Evolutionary conservation across 2,888 invertebrate species (phyloP), one percentile per base, ranked within the genome.

Genomic region (Lepeophtheirus nordmannii): DNA sequence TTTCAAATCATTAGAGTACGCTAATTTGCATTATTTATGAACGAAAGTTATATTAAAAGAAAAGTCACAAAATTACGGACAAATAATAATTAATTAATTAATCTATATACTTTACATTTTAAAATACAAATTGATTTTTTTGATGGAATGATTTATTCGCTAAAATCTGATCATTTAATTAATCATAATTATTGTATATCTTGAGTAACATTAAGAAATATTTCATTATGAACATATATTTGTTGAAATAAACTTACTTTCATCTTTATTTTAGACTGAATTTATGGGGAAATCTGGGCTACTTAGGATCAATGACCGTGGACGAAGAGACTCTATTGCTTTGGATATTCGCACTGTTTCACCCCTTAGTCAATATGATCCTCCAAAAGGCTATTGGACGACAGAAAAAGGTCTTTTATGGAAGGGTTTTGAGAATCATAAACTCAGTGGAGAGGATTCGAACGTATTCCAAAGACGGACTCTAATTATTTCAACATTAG

Each of bases 371-470:
- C 17, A 14, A 46, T 46, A 46, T 46, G 53, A 46, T 46, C 53
- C 12, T 12, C 53, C 22, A 22, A 14, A 46, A 56, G 63, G 63
- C 5, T 30, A 17, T 17, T 63, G 63, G 63, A 53, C 37, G n/a
- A 22, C 63, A 20, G 22, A 22, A 14, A 46, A 14, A 22, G 63
- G 63, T 23, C 56, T 63, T 22, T 46, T 63, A 53, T 63, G 63
- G 63, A 53, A 22, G 20, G 53, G 17, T 17, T 46, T 17, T 46
- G 53, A 46, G 53, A 17, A 46, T 14, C 30, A 30, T 30, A 30
- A 30, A 7, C 14, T n/a, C 5, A 17, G n/a, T 17, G 8, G 17
- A 5, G 53, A 46, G 14, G 14, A 14, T 46, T 46, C 53, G 3
- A 17, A 46, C 8, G 5, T 46, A 46, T 46, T 46, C 8, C 53